phyloP scores from a whole-genome alignment of 2,888 invertebrate species.

The Cerceris rybyensis region DNA sequence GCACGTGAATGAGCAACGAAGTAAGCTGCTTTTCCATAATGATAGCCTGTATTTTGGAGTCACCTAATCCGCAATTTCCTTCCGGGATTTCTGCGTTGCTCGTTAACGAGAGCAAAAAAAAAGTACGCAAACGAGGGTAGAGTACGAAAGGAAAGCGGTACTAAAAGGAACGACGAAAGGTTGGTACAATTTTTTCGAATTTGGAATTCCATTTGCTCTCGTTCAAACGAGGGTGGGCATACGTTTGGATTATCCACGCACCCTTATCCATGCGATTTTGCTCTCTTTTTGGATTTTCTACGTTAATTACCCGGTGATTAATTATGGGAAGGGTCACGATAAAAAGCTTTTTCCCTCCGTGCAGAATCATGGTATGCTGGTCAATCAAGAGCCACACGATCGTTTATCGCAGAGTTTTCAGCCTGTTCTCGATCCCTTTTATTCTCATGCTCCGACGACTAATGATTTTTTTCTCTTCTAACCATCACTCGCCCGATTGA shows the following conservation, averaged over 20 bases:
- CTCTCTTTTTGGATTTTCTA: conserved; percentile 52
- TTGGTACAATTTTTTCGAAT: conserved; percentile 45
- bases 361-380: conserved; percentile 28
- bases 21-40: conserved; percentile 60
- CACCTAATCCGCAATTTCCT: conserved; percentile 41
- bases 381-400: conserved; percentile 37
- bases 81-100: neutral
- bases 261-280: conserved; percentile 5
- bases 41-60: conserved; percentile 48
- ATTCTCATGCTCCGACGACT: conserved; percentile 1
- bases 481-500: conserved; percentile 12
- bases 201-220: conserved; percentile 32
- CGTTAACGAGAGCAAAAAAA: conserved; percentile 15
- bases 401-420: conserved; percentile 24
- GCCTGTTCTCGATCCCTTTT: conserved; percentile 24
- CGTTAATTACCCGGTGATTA: conserved; percentile 77
- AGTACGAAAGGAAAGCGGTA: conserved; percentile 1
- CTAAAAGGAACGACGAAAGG: conserved; percentile 1
- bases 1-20: conserved; percentile 37
- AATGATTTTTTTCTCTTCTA: conserved; percentile 11
- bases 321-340: conserved; percentile 69
- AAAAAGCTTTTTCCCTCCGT: conserved; percentile 63
- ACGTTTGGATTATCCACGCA: conserved; percentile 20
- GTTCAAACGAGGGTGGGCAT: neutral
- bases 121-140: neutral